phyloP scores from a whole-genome alignment of 2,888 invertebrate genomes.

The Scaptomyza polygonia region DNA sequence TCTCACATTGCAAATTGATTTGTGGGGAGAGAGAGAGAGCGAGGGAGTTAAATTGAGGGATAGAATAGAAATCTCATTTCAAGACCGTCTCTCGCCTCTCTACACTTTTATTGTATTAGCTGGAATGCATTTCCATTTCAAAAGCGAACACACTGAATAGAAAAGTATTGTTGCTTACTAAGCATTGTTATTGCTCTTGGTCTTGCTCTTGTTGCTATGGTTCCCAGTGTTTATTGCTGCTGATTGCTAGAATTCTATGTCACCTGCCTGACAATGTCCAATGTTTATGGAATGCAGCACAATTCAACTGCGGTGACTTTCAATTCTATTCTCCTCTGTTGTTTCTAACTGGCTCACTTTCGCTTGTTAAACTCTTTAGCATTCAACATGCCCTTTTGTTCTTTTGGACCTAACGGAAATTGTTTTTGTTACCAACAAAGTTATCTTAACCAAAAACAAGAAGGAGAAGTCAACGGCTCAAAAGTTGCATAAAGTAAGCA shows the following conservation, averaged over 20 bases:
- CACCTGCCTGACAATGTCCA: slow-evolving; percentile 42
- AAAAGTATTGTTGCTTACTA: slow-evolving; percentile 32
- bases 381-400: slow-evolving; percentile 26
- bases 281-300: slow-evolving; percentile 40
- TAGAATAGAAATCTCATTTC: slow-evolving; percentile 44
- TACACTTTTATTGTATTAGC: slow-evolving; percentile 51
- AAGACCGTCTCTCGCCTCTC: slow-evolving; percentile 18
- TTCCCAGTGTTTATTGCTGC: slow-evolving; percentile 5
- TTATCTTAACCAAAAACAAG: slow-evolving; percentile 28
- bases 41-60: neutral
- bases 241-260: slow-evolving; percentile 14
- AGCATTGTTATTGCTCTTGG: slow-evolving; percentile 36
- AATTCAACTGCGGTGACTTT: slow-evolving; percentile 45
- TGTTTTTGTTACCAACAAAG: slow-evolving; percentile 64
- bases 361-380: slow-evolving; percentile 24
- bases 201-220: slow-evolving; percentile 3
- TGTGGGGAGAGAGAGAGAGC: neutral
- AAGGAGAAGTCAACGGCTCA: slow-evolving; percentile 6
- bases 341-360: slow-evolving; percentile 42
- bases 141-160: slow-evolving; percentile 53
- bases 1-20: slow-evolving; percentile 36
- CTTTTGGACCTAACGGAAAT: slow-evolving; percentile 57
- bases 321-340: slow-evolving; percentile 14
- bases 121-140: slow-evolving; percentile 65
- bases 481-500: slow-evolving; percentile 32